Conservation (phyloP, 2,888 invertebrate genomes). For the Melanophora roralis region DNA sequence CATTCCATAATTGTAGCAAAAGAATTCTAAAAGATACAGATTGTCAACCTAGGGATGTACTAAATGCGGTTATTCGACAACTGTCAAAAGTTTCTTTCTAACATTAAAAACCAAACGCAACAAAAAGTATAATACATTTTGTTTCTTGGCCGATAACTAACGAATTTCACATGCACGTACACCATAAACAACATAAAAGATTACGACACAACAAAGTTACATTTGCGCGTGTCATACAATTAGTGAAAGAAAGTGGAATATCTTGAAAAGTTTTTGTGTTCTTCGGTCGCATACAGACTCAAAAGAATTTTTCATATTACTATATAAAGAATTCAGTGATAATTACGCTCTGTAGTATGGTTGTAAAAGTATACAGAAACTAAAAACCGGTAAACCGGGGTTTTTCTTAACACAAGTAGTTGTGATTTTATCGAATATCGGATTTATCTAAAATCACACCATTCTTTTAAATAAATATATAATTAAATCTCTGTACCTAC, state of each 20-base stretch:
- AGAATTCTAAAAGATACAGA: background rate
- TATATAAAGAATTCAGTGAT: constrained; percentile 11
- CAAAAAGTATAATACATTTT: constrained; percentile 24
- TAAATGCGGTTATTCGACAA: constrained; percentile 50
- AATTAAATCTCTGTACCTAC: no score
- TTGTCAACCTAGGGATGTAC: constrained; percentile 45
- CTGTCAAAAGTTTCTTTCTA: constrained; percentile 27
- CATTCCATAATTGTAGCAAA: constrained; percentile 3
- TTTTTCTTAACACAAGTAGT: no score
- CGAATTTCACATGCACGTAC: constrained; percentile 45
- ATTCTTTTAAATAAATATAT: no score
- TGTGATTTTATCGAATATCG: no score
- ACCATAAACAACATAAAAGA: background rate
- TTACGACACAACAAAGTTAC: constrained; percentile 1
- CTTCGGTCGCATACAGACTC: constrained; percentile 7
- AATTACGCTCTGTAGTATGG: background rate
- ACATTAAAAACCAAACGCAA: constrained; percentile 30
- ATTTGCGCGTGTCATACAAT: constrained; percentile 18
- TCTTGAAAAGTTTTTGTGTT: background rate
- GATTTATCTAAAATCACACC: no score
- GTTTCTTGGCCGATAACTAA: constrained; percentile 31
- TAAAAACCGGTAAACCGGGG: no score
- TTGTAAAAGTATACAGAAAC: no score
- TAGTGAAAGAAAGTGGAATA: constrained; percentile 19
- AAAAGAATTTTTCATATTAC: constrained; percentile 19